Base-by-base conservation (phyloP, 2,797 vertebrate genomes). In the Gadopsis bispinosus region DNA sequence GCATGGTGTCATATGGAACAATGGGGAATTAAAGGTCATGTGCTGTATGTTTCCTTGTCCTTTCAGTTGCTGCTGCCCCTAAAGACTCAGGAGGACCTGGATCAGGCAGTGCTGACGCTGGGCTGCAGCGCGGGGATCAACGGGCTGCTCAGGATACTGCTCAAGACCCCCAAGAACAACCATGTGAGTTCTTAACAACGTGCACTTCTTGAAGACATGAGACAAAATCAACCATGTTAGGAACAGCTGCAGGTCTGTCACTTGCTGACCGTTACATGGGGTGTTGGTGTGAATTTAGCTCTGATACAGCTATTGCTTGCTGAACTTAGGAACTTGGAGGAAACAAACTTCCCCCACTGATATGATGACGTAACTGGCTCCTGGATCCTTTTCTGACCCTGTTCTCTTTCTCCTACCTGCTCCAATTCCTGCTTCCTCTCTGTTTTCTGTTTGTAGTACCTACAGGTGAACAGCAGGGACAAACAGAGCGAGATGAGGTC, bases 401-500 rank as follows among this genome's bases (percentile, higher is more conserved):
- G 60, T 68, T 37, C 51, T 41, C 86, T 61, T 90, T 93, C 80
- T 85, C 74, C 47, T 43, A 2, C 7, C 6, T 12, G 48, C 26
- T 66, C 41, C 67, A 64, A n/a, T 33, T 45, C 10, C 39, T 33
- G 13, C 58, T 78, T 55, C 31, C 47, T 47, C 1, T 48, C 16
- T n/a, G 0, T 65, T 35, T 71, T 58, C 56, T 55, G 26, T 58
- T 14, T 65, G 4, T 67, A 97, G 97, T 95, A 96, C 79, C 93
- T 97, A 35, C 97, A 97, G 90, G 96, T 97, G 5, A 96, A 96
- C 91, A 95, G 94, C 93, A 94, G 94, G 89, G 96, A 96, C 89
- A 98, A 96, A 75, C 96, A 97, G 91, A 96, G 96, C 0, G 97
- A 98, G 87, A 97, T 97, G 96, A 96, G 93, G 85, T 96, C 97